Conservation (phyloP, 2,797 vertebrate species). For the Mormyrops boulengeri region DNA sequence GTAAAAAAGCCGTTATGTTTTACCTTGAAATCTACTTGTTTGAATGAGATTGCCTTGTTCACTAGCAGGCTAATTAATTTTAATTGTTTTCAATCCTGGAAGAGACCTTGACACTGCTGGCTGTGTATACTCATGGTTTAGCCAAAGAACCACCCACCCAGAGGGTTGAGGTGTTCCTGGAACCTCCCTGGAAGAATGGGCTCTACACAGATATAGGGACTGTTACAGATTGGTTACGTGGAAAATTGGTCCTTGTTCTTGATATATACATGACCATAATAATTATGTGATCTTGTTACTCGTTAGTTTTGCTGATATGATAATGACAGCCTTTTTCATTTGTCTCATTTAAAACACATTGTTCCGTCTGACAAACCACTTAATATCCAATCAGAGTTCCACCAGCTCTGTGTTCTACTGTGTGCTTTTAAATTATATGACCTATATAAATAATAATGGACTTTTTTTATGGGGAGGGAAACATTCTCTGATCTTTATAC, state of each 20-base stretch:
- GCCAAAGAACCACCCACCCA: neutral
- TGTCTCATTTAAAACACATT: neutral
- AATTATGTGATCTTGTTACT: neutral
- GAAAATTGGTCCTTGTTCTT: neutral
- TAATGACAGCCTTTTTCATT: neutral
- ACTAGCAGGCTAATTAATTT: neutral
- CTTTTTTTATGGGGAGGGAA: neutral
- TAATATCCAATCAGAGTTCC: neutral
- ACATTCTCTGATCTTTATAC: neutral
- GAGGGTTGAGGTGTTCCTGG: neutral
- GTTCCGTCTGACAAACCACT: neutral
- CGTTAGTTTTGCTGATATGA: neutral
- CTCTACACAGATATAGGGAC: neutral
- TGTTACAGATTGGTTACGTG: neutral
- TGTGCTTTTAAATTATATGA: neutral
- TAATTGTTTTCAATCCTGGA: neutral
- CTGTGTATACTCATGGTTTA: neutral
- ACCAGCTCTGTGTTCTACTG: neutral
- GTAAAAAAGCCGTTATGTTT: neutral
- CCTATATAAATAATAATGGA: neutral
- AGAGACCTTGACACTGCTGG: neutral
- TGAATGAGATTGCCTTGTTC: neutral
- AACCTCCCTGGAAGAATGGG: neutral
- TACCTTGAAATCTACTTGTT: neutral
- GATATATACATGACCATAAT: neutral